A percentile compares a stretch with the other conserved stretches of the same genome.
These are phyloP conservation scores for Meloidogyne chitwoodi DNA, from an alignment of 1,140 invertebrate species.

Conservation along the genomic window DNA sequence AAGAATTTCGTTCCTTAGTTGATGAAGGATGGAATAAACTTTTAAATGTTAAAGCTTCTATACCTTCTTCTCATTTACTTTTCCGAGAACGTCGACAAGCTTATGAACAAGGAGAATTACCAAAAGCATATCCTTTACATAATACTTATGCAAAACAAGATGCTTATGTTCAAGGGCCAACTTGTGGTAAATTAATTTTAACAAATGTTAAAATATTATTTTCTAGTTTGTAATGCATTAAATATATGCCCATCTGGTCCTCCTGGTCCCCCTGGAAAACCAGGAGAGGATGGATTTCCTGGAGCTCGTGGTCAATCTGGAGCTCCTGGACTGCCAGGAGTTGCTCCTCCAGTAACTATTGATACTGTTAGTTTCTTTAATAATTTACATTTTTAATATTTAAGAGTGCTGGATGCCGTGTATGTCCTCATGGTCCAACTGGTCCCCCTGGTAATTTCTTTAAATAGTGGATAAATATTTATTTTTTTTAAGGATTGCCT, in stretches of 20 bases:
- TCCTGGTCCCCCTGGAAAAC: conserved; percentile 48
- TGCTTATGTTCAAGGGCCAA: conserved; percentile 43
- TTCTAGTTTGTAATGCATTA: conserved; percentile 46
- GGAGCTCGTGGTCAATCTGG: conserved; percentile 41
- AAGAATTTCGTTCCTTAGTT: conserved; percentile 51
- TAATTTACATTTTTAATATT: background rate
- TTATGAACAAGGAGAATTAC: conserved; percentile 29
- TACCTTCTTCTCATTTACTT: background rate
- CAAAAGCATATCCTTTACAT: conserved; percentile 52
- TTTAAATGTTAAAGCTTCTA: conserved; percentile 18
- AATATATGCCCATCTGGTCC: conserved; percentile 53
- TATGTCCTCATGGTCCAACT: conserved; percentile 41
- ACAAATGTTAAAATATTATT: background rate
- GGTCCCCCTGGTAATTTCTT: conserved; percentile 20
- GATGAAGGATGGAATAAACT: conserved; percentile 53
- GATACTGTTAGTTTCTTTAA: conserved; percentile 44
- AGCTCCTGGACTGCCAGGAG: conserved; percentile 48
- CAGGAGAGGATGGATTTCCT: conserved; percentile 46
- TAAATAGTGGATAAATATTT: background rate
- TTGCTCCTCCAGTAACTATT: conserved; percentile 54
- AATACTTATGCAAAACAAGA: conserved; percentile 52
- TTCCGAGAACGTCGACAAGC: conserved; percentile 23
- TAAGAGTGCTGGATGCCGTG: conserved; percentile 49
- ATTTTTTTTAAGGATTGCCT: background rate
- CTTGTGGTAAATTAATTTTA: conserved; percentile 33